Evolutionary conservation across 2,797 vertebrate species (phyloP), one percentile per base, ranked within the genome.

Genomic region (Serranus cabrilla): DNA sequence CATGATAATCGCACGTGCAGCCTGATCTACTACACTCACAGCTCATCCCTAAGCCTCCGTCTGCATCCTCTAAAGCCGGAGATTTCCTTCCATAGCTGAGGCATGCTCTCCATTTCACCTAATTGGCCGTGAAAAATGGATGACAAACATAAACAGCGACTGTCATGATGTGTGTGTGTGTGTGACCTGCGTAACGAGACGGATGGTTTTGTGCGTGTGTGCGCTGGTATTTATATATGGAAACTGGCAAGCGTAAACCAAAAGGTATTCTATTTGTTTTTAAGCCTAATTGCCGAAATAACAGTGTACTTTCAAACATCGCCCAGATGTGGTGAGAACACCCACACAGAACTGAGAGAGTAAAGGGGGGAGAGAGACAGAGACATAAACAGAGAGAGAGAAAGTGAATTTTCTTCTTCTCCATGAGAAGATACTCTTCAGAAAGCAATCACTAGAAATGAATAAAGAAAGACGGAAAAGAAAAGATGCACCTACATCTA

Each of bases 121-220:
- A 92, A 92, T 91, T 92, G 85, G 69, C 78, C 86, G 62, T 91
- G 84, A 89, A 92, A 88, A 93, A 93, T 91, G 85, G 78, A 90
- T 85, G 87, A 82, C 85, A 92, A 89, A 90, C 79, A 87, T 89
- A 88, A 92, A 89, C 84, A 87, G 78, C 17, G 61, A 66, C 71
- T 74, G 80, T 82, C 76, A 85, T 90, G 75, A 81, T 45, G 69
- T 47, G 8, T 27, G 27, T 58, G 60, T 61, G 61, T 25, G 62
- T 52, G 43, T 47, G 79, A 62, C 59, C 31, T 47, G 50, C 27
- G 56, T 78, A 77, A 67, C 20, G 45, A 68, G 71, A 23, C 11
- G 1, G 51, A 63, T 54, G 49, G 6, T 27, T 27, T 27, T 27
- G 52, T 13, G 20, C 18, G 61, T 74, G 52, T 70, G 52, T 34